Base-by-base conservation (phyloP, 1,140 invertebrate genomes). In the Lasioglossum baleicum region DNA sequence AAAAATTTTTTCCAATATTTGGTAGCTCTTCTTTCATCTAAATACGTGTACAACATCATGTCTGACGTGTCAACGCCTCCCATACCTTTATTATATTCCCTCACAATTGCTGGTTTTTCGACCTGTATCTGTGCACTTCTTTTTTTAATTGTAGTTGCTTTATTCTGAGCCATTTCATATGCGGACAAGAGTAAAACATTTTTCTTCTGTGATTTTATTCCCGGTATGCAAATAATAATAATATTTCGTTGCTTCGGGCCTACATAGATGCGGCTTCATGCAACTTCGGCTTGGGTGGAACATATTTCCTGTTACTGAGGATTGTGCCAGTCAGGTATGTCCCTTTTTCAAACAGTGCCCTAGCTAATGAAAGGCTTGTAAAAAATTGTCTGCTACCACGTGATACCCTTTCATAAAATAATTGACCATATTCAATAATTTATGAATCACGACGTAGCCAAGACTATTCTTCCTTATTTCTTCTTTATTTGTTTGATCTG, bases 401-500 rank as follows among this genome's bases (percentile, higher is more conserved):
- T 70, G 85, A 74, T 86, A 88, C 3, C 87, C 87, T 78, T 89
- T 88, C 68, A 85, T 83, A 61, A 85, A 67, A 66, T 84, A 87
- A 75, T 75, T 85, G 20, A 87, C 84, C 68, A 86, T 80, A 66
- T 75, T 70, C 56, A 88, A 67, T 56, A 90, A 80, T 83, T 90
- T 87, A 73, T 79, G 64, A 56, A 85, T 76, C 48, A 88, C 87
- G 31, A 78, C 74, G 81, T 66, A 69, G 58, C 67, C 72, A 73
- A 89, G 83, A 67, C 88, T 83, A 48, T 83, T 84, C 82, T 83
- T 56, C 83, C 82, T 79, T 67, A 87, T 75, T 65, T 79, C 81
- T 63, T 63, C 63, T 71, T 87, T 81, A 35, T 80, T 75, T 0
- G 20, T 4, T 73, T 73, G 10, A 48, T 71, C 26, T 53, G 48